Evolutionary conservation across 2,113 vertebrate species (phyloP).

Genomic region (Numida meleagris): DNA sequence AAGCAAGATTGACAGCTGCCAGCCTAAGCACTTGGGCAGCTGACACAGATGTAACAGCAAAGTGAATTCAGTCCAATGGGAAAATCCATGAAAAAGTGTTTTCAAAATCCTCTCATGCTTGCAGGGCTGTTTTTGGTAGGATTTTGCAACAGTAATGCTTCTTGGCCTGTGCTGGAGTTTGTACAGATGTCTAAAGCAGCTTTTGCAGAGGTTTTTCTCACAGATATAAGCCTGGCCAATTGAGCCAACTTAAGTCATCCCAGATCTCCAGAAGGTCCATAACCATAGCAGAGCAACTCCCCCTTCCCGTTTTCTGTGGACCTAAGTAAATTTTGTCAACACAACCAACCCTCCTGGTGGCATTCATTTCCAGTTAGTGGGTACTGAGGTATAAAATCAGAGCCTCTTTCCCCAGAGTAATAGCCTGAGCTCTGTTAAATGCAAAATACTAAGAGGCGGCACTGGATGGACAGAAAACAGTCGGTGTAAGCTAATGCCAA

Average conservation of each 20-base stretch:
- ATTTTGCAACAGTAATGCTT: not conserved
- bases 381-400: fast-evolving
- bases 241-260: not conserved
- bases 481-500: not conserved
- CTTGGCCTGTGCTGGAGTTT: not conserved
- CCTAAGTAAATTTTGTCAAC: fast-evolving
- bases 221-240: not conserved
- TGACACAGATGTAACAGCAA: not conserved
- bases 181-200: not conserved
- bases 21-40: not conserved
- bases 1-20: not conserved
- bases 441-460: fast-evolving
- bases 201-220: not conserved
- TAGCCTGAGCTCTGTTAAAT: not conserved
- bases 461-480: not conserved
- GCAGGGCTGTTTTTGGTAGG: not conserved
- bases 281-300: not conserved
- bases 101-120: fast-evolving
- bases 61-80: not conserved
- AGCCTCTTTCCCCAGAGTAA: not conserved
- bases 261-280: not conserved
- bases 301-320: not conserved
- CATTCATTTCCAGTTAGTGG: not conserved
- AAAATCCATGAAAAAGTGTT: not conserved
- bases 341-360: not conserved